Evolutionary conservation across 2,113 vertebrate genomes (phyloP).

Genomic region (Himantopus leucocephalus): DNA sequence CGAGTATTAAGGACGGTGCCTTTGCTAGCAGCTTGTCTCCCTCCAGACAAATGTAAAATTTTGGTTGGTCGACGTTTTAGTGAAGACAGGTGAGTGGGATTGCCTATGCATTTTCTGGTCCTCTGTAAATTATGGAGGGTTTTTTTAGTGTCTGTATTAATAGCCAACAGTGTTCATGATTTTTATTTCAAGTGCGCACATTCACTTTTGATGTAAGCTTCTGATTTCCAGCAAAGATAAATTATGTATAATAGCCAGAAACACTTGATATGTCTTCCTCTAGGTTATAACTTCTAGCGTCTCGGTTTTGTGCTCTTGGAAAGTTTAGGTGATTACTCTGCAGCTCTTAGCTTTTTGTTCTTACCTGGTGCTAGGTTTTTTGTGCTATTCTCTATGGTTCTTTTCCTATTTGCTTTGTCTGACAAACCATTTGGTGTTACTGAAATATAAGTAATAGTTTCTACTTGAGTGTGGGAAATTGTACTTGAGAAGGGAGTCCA

Average conservation of each 20-base stretch:
- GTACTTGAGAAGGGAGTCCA: neutral
- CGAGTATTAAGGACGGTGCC: constrained; percentile 92
- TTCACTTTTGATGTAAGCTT: neutral
- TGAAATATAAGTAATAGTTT: neutral
- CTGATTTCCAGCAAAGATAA: neutral
- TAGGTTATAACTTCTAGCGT: neutral
- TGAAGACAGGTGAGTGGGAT: constrained; percentile 86
- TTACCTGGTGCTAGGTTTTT: neutral
- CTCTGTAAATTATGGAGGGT: neutral
- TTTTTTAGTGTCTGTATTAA: neutral
- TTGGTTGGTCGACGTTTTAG: constrained; percentile 89
- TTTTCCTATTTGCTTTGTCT: neutral
- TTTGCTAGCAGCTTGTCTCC: constrained; percentile 90
- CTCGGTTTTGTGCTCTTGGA: neutral
- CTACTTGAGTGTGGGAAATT: neutral
- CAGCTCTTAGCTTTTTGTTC: neutral
- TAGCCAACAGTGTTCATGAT: neutral
- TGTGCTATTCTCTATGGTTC: neutral
- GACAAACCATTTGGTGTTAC: neutral
- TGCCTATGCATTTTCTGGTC: neutral
- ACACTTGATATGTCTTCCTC: neutral
- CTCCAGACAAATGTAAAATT: constrained; percentile 89
- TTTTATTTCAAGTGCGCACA: neutral
- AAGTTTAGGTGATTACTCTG: neutral
- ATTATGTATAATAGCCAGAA: neutral